These are phyloP conservation scores for Meteorus cinctellus DNA, from an alignment of 2,888 invertebrate species.

Conservation along the genomic window DNA sequence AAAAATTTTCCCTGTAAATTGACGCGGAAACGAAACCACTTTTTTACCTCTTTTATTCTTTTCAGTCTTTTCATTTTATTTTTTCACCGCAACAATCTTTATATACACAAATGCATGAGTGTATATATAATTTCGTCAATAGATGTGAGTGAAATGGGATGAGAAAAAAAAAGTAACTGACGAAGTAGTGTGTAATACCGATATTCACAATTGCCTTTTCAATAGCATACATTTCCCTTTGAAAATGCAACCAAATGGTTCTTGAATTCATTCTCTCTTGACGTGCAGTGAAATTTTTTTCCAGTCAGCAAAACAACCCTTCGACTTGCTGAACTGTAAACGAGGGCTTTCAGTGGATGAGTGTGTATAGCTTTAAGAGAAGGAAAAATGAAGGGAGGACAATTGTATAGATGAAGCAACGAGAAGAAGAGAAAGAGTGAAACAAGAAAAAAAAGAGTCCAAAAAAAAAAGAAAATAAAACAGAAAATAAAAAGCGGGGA, in stretches of 20 bases:
- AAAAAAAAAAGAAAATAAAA: not conserved
- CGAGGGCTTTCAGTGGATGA: not conserved
- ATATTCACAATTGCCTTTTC: constrained; percentile 30
- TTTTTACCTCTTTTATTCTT: not conserved
- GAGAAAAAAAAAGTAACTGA: not conserved
- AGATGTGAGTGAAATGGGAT: not conserved
- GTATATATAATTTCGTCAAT: not conserved
- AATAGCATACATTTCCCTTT: constrained; percentile 8
- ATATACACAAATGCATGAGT: not conserved
- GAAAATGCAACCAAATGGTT: constrained; percentile 25
- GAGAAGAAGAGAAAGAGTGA: not conserved
- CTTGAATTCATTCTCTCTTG: constrained; percentile 9
- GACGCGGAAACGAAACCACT: not conserved
- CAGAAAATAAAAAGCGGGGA: not conserved
- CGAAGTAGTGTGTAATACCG: not conserved
- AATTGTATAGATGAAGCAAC: not conserved
- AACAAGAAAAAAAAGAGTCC: not conserved
- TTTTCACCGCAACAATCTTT: not conserved
- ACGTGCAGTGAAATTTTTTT: constrained; percentile 27
- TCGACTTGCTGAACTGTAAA: constrained; percentile 25
- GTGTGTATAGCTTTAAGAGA: constrained; percentile 10
- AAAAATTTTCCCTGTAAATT: constrained; percentile 23
- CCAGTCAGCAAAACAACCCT: constrained; percentile 34
- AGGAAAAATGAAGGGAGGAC: not conserved
- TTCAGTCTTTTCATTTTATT: not conserved